Evolutionary conservation across 2,888 invertebrate genomes (phyloP), one percentile per base, ranked within the genome.

Genomic region (Cephalotes varians): DNA sequence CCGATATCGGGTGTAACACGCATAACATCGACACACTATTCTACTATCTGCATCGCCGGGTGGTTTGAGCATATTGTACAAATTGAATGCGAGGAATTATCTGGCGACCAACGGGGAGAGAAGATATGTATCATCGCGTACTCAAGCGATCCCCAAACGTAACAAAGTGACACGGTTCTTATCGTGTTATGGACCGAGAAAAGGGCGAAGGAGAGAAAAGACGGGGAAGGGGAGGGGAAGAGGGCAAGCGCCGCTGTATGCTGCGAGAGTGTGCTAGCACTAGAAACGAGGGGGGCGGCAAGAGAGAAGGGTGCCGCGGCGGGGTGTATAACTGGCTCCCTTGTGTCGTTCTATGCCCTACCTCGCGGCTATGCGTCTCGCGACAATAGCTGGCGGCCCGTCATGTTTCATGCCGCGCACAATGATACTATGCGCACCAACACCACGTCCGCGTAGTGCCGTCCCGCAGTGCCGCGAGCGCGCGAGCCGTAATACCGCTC

Each of bases 141-240:
- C 93, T 94, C 93, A 93, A 93, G 90, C 92, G 91, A 89, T 84
- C 91, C 92, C 89, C 88, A 82, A 85, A 91, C 91, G 92, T 92
- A 94, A 94, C 94, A 94, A 94, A 94, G 93, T 94, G 93, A 93
- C 93, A 92, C 89, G 93, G 91, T 93, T 93, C 94, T 94, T 94
- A 94, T 94, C 94, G 92, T 91, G 93, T 93, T 94, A 93, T 90
- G 89, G 91, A 88, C 88, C 89, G 87, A 82, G 89, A 51, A 79
- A 76, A 69, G 82, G 83, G 51, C 71, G 81, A 79, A 54, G 56
- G 58, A 49, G 49, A 84, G 47, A 58, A 65, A 62, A 54, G 81
- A 47, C 49, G 56, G 15, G 71, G 49, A 83, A 81, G 47, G 25
- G 6, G 54, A 15, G 49, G 34, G 25, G 60, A 44, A 51, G 51